Percentiles rank a stretch among this genome's conserved stretches.
Evolutionary conservation across 2,797 vertebrate genomes (phyloP).

Genomic region (Orestias chungarensis): DNA sequence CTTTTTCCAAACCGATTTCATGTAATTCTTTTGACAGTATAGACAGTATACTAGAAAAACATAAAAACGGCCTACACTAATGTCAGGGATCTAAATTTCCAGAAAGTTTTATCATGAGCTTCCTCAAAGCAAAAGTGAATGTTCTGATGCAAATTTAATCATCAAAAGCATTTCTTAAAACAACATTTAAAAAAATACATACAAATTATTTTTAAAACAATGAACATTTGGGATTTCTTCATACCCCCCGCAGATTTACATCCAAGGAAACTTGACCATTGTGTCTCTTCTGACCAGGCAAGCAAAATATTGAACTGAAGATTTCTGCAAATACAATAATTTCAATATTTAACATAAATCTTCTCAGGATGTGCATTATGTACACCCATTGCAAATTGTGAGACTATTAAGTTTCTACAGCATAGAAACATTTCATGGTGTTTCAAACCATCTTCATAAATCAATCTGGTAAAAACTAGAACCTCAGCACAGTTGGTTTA

Average conservation of each 20-base stretch:
- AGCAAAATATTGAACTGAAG: background rate
- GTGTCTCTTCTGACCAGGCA: background rate
- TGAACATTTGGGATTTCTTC: no score
- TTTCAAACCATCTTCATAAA: background rate
- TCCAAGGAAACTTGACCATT: background rate
- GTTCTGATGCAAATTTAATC: no score
- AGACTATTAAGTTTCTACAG: background rate
- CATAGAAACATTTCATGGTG: background rate
- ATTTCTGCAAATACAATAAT: background rate
- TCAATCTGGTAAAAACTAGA: background rate
- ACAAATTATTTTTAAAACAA: no score
- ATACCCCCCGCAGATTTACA: background rate
- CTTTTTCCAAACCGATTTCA: no score
- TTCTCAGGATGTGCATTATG: background rate
- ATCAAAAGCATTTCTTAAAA: background rate
- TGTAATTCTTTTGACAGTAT: no score
- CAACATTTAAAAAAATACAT: no score
- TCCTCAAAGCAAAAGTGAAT: no score
- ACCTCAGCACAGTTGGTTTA: background rate
- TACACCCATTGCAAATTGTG: background rate
- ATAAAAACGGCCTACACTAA: no score
- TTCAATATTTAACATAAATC: background rate
- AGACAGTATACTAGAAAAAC: no score
- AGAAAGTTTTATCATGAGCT: no score
- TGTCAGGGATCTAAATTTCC: no score